A percentile compares a stretch with the other conserved stretches of the same genome.
phyloP scores from a whole-genome alignment of 2,888 invertebrate genomes.

The Polyploca ridens region DNA sequence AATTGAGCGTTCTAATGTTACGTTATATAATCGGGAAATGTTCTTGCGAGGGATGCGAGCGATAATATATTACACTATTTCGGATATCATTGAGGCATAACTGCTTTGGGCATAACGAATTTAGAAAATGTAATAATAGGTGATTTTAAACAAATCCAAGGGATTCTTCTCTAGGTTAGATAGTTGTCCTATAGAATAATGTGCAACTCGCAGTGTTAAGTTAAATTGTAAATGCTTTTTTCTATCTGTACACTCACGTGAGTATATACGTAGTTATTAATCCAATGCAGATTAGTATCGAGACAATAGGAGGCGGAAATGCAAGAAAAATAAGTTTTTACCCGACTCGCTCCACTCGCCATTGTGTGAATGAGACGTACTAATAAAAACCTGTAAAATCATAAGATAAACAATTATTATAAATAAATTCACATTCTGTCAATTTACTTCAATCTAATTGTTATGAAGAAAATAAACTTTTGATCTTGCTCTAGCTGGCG shows the following conservation, averaged over 20 bases:
- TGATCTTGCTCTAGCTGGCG: neutral
- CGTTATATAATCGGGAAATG: no score
- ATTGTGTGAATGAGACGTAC: conserved; percentile 67
- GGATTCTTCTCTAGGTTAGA: neutral
- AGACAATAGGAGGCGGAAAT: conserved; percentile 80
- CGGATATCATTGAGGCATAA: no score
- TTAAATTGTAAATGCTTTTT: conserved; percentile 20
- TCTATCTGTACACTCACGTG: conserved; percentile 43
- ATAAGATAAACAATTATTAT: conserved; percentile 45
- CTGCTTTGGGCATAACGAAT: no score
- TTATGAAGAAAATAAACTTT: conserved; percentile 17
- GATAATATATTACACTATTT: no score
- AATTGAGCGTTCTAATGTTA: no score
- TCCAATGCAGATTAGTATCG: conserved; percentile 68
- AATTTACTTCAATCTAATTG: conserved; percentile 19
- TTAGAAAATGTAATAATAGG: no score
- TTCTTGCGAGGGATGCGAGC: no score
- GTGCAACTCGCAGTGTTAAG: neutral
- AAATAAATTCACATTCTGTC: conserved; percentile 23
- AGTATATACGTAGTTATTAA: conserved; percentile 54
- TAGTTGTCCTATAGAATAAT: neutral
- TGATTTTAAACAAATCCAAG: no score
- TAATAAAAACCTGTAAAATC: conserved; percentile 64
- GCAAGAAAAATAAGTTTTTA: conserved; percentile 68
- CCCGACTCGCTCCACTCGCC: conserved; percentile 54